These are phyloP conservation scores for Actinia equina DNA, from an alignment of 64 coral and sea anemone species.

Conservation along the genomic window DNA sequence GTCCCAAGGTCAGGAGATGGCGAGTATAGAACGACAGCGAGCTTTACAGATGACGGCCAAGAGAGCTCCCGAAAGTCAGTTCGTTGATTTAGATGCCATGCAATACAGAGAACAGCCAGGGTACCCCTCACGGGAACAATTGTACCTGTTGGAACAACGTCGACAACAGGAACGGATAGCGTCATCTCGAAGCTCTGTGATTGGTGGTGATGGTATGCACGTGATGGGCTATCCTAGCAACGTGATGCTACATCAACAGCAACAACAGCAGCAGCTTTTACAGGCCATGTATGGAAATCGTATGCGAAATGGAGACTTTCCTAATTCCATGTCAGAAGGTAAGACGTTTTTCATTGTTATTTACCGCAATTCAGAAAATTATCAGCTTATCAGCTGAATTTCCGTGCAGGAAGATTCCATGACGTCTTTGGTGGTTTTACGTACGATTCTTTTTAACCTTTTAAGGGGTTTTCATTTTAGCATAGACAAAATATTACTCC, in stretches of 20 bases:
- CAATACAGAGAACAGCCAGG: conserved; percentile 43
- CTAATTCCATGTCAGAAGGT: conserved; percentile 32
- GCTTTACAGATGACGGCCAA: not conserved
- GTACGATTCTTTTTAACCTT: not conserved
- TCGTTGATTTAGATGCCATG: conserved; percentile 56
- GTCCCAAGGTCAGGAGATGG: not conserved
- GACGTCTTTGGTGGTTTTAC: not conserved
- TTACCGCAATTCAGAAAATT: not conserved
- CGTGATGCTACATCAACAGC: conserved; percentile 58
- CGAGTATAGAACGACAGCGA: not conserved
- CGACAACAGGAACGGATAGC: conserved; percentile 47
- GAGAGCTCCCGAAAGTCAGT: conserved; percentile 34
- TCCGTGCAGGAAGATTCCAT: not conserved
- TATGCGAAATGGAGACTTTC: conserved; percentile 54
- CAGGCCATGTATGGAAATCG: conserved; percentile 54
- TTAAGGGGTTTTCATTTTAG: not conserved
- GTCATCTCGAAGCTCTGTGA: conserved; percentile 34
- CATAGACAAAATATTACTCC: not conserved
- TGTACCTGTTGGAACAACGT: conserved; percentile 47
- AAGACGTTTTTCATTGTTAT: not conserved
- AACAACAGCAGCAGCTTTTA: conserved; percentile 50
- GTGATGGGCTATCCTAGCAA: conserved; percentile 49
- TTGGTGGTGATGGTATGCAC: conserved; percentile 45
- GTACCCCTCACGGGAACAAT: conserved; percentile 36
- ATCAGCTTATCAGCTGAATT: not conserved